Conservation (phyloP, 1,140 invertebrate species). For the Polypedilum pembai region DNA sequence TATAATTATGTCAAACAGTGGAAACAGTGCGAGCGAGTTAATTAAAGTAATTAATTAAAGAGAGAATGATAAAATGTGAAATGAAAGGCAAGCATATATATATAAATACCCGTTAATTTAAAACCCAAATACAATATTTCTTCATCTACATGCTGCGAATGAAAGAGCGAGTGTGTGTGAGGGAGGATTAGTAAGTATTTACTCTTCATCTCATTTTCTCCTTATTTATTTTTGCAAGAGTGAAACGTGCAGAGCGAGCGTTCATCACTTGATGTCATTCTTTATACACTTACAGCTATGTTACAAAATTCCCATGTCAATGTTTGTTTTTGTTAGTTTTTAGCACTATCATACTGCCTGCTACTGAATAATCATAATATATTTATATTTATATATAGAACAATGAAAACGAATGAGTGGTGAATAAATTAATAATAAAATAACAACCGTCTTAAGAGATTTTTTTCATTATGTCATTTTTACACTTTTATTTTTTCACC, state of each 20-base stretch:
- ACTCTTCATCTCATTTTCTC: neutral
- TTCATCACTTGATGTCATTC: too few relatives aligned
- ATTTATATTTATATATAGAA: too few relatives aligned
- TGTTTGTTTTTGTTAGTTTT: too few relatives aligned
- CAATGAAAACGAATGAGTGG: neutral
- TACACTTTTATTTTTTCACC: neutral
- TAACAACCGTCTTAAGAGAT: slow-evolving; percentile 6
- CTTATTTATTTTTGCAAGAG: too few relatives aligned
- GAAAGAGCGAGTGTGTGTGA: too few relatives aligned
- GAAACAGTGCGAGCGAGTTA: neutral
- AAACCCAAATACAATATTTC: slow-evolving; percentile 4
- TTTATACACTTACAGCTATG: too few relatives aligned
- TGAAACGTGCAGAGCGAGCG: too few relatives aligned
- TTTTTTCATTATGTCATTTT: slow-evolving; percentile 2
- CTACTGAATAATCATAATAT: too few relatives aligned
- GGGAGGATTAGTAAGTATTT: neutral
- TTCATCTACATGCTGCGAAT: neutral
- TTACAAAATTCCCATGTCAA: too few relatives aligned
- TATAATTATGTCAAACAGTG: neutral
- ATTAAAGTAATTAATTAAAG: slow-evolving; percentile 15
- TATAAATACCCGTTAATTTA: neutral
- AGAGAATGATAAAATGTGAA: neutral
- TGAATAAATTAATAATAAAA: slow-evolving; percentile 5
- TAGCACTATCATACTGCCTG: too few relatives aligned
- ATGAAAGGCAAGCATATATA: neutral